Base-by-base conservation (phyloP, 2,888 invertebrate genomes). In the Himalopsyche anomala region DNA sequence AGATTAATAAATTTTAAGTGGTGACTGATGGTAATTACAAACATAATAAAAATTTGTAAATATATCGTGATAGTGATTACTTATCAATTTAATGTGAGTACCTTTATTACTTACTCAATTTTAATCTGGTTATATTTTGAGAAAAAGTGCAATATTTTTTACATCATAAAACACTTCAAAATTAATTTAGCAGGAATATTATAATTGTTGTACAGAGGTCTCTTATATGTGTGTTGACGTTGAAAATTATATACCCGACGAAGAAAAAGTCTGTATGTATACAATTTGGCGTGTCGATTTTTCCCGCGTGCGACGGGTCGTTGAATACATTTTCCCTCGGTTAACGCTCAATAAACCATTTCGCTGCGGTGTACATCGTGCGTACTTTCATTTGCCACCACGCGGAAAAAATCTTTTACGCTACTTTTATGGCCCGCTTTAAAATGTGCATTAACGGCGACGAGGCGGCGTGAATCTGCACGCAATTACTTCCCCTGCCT, bases 381-480 rank as follows among this genome's bases (percentile, higher is more conserved):
- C 74, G 36, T 74, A 36, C 74, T 38, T n/a, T 80, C 80, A 45
- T 28, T 51, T 80, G 45, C 51, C 38, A 28, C 11, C 28, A 19
- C 38, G 80, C 80, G 42, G 9, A 80, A 42, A 42, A 45, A 80
- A 19, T 51, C 45, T 80, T 80, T 80, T n/a, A 42, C 80, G 80
- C 45, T n/a, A 45, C 45, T 45, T 51, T 80, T 45, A 28, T 80
- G 80, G 51, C 80, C 15, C 45, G 80, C 45, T 45, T 80, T 80
- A 80, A 80, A 80, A 45, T 80, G 80, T 80, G 80, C 80, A 80
- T 45, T 45, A 80, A 19, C n/a, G 28, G 42, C 74, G 69, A 42
- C 69, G 74, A 36, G 51, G 36, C 28, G 74, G 74, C 74, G 74
- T 5, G 36, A 74, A 74, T 74, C 74, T 74, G 74, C 36, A 74